Evolutionary conservation across 2,797 vertebrate genomes (phyloP).

Genomic region (Ptychobarbus kaznakovi): DNA sequence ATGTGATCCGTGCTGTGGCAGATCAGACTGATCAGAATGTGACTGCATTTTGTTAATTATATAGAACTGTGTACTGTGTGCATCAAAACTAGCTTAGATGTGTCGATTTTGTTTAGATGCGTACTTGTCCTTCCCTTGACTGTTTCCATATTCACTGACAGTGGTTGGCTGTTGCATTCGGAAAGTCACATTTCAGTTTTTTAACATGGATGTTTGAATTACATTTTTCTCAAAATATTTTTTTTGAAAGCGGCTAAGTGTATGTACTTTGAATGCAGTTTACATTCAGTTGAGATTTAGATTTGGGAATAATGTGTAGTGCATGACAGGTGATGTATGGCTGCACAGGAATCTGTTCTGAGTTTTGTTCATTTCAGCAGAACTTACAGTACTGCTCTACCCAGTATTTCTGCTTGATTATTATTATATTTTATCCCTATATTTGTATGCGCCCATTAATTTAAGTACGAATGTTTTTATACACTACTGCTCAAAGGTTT

Average conservation of each 20-base stretch:
- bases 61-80: constrained; percentile 44
- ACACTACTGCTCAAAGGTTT: constrained; percentile 7
- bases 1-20: constrained; percentile 42
- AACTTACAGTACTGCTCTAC: neutral
- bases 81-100: constrained; percentile 36
- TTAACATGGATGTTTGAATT: constrained; percentile 52
- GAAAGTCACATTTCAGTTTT: constrained; percentile 43
- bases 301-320: neutral
- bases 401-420: constrained; percentile 34
- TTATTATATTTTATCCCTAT: constrained; percentile 14
- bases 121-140: constrained; percentile 38
- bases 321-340: constrained; percentile 36
- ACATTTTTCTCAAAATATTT: constrained; percentile 11
- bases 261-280: constrained; percentile 35
- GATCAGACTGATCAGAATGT: constrained; percentile 60
- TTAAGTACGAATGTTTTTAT: constrained; percentile 7
- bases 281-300: neutral
- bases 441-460: constrained; percentile 9
- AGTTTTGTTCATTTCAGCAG: neutral
- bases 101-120: constrained; percentile 19
- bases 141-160: constrained; percentile 27
- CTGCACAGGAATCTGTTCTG: constrained; percentile 19
- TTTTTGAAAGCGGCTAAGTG: neutral
- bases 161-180: constrained; percentile 42
- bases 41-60: constrained; percentile 38